Evolutionary conservation across 2,113 vertebrate genomes (phyloP), one percentile per base, ranked within the genome.

Genomic region (Lasiurus cinereus): DNA sequence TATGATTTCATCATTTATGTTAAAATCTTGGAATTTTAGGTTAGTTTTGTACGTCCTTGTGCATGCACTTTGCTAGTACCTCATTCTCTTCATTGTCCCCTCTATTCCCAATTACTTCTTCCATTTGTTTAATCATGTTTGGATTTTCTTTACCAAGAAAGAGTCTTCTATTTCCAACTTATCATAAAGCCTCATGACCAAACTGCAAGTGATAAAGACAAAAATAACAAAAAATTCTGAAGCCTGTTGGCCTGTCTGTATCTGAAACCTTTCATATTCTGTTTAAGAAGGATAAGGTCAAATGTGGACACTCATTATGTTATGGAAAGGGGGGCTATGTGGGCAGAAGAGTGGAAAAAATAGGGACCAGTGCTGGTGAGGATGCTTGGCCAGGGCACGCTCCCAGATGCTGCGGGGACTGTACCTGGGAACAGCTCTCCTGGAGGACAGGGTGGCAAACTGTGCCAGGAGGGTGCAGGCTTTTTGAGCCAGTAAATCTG

Each of bases 1-100:
- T 16, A 67, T 72, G 50, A 56, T 83, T 83, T 82, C 9, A 67
- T 56, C 67, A 43, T 80, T 70, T 80, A 48, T 80, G 43, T 69
- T 73, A 89, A 84, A 80, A 56, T 70, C 64, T 36, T 72, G 74
- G 70, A 93, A 59, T 88, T 88, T 80, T 76, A 73, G 72, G 33
- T 89, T 54, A 54, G 48, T n/a, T 39, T 11, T 14, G 3, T 16
- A 33, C 5, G 3, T 79, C 62, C 29, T 66, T 36, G 19, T 59
- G 46, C 24, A 9, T 52, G 33, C n/a, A 21, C 15, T 76, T 52
- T 90, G 62, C 82, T 83, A 62, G 31, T 50, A 70, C 22, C 52
- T 72, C 22, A 13, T 16, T 83, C 15, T 83, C 56, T 73, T 73
- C 16, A 11, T 16, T 10, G 36, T 29, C 16, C 0, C 6, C 39